These are phyloP conservation scores for Leptestheria dahalacensis DNA, from an alignment of 1,140 invertebrate species.

Conservation along the genomic window DNA sequence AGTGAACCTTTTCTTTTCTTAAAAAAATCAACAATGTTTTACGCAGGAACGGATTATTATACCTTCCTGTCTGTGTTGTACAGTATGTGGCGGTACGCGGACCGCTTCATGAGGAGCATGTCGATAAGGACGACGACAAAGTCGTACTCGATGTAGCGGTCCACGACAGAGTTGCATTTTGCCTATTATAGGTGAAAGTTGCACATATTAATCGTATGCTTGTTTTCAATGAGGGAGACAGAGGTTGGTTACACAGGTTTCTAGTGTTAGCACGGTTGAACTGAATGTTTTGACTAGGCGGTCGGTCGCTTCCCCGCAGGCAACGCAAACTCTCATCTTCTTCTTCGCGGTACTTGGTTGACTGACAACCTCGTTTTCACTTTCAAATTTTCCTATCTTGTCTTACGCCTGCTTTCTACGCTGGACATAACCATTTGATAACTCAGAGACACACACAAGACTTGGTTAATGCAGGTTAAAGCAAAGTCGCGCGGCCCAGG, in stretches of 20 bases:
- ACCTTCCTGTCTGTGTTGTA: not conserved
- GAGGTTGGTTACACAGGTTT: not conserved
- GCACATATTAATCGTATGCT: not conserved
- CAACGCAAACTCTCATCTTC: not conserved
- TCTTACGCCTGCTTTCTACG: too few relatives aligned
- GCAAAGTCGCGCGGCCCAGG: too few relatives aligned
- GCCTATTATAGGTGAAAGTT: not conserved
- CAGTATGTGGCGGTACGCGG: conserved; percentile 1
- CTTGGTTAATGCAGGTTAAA: too few relatives aligned
- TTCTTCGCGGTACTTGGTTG: too few relatives aligned
- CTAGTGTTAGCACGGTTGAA: not conserved
- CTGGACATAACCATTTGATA: too few relatives aligned
- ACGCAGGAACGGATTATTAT: not conserved
- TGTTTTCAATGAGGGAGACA: not conserved
- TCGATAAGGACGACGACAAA: not conserved
- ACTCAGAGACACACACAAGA: too few relatives aligned
- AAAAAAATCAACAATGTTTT: not conserved
- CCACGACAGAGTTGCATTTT: not conserved
- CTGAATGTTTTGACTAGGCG: not conserved
- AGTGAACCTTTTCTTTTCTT: too few relatives aligned
- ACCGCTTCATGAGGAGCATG: not conserved
- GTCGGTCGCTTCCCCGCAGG: not conserved
- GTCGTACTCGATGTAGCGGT: conserved; percentile 7
- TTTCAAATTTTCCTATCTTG: too few relatives aligned
- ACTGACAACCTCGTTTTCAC: too few relatives aligned